Conservation (phyloP, 1,140 invertebrate species). For the Agrilus planipennis region DNA sequence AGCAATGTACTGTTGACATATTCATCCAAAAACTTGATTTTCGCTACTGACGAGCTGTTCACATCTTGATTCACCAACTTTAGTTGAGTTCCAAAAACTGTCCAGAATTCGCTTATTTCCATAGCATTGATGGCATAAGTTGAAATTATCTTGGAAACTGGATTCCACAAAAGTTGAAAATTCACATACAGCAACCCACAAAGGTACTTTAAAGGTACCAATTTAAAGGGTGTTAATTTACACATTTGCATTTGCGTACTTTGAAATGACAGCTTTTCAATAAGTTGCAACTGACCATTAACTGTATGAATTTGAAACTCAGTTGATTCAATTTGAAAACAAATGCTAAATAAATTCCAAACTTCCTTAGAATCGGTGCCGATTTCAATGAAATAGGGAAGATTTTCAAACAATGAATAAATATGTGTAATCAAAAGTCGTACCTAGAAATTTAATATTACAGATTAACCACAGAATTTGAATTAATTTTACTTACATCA, state of each 20-base stretch:
- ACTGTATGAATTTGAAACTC: constrained; percentile 60
- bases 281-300: constrained; percentile 56
- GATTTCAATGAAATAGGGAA: constrained; percentile 29
- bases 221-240: constrained; percentile 41
- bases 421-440: constrained; percentile 57
- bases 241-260: constrained; percentile 44
- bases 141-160: constrained; percentile 59
- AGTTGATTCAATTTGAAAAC: constrained; percentile 56
- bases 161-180: constrained; percentile 80
- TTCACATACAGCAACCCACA: constrained; percentile 75
- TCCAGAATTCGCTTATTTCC: constrained; percentile 62
- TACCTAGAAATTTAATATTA: constrained; percentile 29
- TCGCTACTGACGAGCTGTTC: constrained; percentile 16
- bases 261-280: constrained; percentile 59
- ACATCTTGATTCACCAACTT: constrained; percentile 33
- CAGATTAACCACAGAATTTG: constrained; percentile 7
- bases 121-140: constrained; percentile 58
- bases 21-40: too few relatives aligned
- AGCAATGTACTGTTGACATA: too few relatives aligned
- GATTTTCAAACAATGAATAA: constrained; percentile 53
- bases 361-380: constrained; percentile 23
- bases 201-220: constrained; percentile 59
- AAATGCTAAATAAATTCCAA: constrained; percentile 47
- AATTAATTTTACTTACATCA: constrained; percentile 37
- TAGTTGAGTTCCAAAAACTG: constrained; percentile 53